Conservation (phyloP, 1,140 invertebrate genomes). For the Theocolax elegans region DNA sequence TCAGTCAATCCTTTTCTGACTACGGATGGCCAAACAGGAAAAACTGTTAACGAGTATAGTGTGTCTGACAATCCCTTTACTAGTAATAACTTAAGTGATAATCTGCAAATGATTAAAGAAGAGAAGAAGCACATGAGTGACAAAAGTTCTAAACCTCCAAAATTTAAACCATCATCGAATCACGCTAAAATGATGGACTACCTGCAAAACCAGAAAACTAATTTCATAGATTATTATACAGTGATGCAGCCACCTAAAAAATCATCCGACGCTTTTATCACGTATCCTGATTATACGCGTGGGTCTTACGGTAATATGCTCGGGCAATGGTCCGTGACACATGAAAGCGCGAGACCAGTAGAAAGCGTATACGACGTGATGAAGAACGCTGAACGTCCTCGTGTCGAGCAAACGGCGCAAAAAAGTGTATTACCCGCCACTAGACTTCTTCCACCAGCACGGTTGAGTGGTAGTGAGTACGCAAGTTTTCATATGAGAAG, state of each 20-base stretch:
- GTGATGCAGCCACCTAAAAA: background rate
- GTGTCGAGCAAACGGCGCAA: background rate
- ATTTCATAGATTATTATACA: constrained; percentile 4
- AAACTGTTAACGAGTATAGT: background rate
- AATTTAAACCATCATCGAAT: background rate
- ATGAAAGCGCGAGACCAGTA: constrained; percentile 2
- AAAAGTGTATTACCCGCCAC: constrained; percentile 25
- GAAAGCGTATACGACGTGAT: constrained; percentile 12
- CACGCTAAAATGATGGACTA: background rate
- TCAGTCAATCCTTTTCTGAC: background rate
- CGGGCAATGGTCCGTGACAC: background rate
- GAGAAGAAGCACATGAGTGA: background rate
- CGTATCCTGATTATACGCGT: background rate
- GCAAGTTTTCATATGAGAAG: constrained; percentile 31
- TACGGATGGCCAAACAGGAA: background rate
- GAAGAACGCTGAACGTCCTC: background rate
- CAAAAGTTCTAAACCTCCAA: background rate
- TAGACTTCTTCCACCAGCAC: constrained; percentile 46
- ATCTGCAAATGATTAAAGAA: background rate
- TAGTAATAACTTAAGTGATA: background rate
- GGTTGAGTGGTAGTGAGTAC: constrained; percentile 41
- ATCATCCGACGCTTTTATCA: background rate
- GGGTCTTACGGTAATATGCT: background rate
- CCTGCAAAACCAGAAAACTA: background rate
- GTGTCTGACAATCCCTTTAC: too few relatives aligned